Conservation (phyloP, 2,888 invertebrate genomes). For the Ecdyonurus torrentis region DNA sequence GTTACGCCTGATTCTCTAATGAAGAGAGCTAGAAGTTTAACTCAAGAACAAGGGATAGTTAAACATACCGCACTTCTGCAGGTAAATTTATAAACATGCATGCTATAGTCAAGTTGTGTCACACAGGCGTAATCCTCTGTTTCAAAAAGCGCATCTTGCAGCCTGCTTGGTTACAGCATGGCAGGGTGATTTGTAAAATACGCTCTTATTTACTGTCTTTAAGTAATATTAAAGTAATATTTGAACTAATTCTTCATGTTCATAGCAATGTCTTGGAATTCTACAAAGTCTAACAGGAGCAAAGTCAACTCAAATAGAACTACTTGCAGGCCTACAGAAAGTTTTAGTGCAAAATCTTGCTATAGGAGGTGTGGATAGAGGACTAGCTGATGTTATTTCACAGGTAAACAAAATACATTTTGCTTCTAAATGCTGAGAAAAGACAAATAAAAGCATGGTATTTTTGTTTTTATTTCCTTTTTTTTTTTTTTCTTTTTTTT, state of each 20-base stretch:
- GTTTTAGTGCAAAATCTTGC: neutral
- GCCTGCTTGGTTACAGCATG: too few relatives aligned
- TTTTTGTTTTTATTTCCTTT: neutral
- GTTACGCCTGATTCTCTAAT: neutral
- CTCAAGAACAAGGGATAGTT: neutral
- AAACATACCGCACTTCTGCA: neutral
- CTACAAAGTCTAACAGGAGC: neutral
- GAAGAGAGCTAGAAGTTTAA: neutral
- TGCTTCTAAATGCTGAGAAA: neutral
- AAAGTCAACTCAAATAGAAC: neutral
- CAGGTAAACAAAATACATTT: neutral
- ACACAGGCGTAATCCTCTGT: too few relatives aligned
- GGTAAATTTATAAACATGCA: too few relatives aligned
- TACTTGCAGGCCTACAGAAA: neutral
- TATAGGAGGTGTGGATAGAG: neutral
- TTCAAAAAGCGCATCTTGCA: too few relatives aligned
- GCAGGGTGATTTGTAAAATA: too few relatives aligned
- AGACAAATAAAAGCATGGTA: too few relatives aligned
- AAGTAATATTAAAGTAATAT: too few relatives aligned
- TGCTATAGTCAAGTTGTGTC: too few relatives aligned
- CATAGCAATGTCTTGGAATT: constrained; percentile 1
- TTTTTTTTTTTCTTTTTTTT: neutral
- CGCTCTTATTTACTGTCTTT: too few relatives aligned
- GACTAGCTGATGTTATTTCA: neutral
- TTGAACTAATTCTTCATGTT: too few relatives aligned